Conservation (phyloP, 2,113 vertebrate species). For the Natator depressus region DNA sequence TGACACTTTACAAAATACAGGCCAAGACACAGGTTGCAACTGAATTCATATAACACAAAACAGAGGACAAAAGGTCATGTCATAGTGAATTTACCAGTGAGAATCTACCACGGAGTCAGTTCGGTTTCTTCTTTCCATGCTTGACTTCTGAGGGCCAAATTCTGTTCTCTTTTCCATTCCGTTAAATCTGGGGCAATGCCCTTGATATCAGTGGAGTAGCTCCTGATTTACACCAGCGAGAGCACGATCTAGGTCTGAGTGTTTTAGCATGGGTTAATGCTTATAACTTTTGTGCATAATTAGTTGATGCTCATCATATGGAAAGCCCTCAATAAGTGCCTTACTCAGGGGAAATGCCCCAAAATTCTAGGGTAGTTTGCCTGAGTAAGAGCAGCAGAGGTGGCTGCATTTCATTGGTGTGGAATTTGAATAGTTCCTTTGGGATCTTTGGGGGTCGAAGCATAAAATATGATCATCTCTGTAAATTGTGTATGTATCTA, state of each 20-base stretch:
- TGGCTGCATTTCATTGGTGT: not conserved
- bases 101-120: not conserved
- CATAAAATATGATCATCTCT: slow-evolving; percentile 28
- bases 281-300: not conserved
- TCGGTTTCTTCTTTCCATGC: not conserved
- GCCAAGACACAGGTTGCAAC: not conserved
- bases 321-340: not conserved
- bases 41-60: not conserved
- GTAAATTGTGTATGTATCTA: slow-evolving; percentile 28
- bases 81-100: not conserved
- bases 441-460: slow-evolving; percentile 59
- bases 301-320: not conserved
- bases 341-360: not conserved
- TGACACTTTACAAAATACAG: not conserved
- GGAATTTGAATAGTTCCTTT: slow-evolving; percentile 62
- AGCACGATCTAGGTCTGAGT: slow-evolving; percentile 6
- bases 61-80: not conserved
- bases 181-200: slow-evolving; percentile 23
- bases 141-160: slow-evolving; percentile 36
- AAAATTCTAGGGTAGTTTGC: slow-evolving; percentile 13
- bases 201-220: slow-evolving; percentile 29
- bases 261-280: slow-evolving; percentile 36
- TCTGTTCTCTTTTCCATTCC: slow-evolving; percentile 32
- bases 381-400: slow-evolving; percentile 38
- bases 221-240: slow-evolving; percentile 49